Percentiles rank a stretch among this genome's conserved stretches.
phyloP scores from a whole-genome alignment of 2,113 vertebrate species.

The Lamprotornis superbus region DNA sequence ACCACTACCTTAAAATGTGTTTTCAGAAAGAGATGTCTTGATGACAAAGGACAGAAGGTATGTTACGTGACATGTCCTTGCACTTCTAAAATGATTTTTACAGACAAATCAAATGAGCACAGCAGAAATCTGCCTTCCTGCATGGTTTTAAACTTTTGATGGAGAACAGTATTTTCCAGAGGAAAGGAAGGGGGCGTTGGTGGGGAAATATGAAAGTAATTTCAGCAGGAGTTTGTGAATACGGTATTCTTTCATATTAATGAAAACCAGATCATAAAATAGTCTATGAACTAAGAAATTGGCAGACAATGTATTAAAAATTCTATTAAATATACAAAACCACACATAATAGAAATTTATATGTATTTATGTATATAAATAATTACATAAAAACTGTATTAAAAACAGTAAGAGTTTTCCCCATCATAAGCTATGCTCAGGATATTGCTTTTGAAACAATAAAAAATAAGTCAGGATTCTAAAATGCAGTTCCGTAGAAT shows the following conservation, averaged over 20 bases:
- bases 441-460: not conserved
- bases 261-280: not conserved
- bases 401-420: not conserved
- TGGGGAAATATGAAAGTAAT: not conserved
- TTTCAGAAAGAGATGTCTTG: not conserved
- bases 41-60: not conserved
- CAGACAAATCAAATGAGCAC: not conserved
- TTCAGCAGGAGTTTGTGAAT: not conserved
- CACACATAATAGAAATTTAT: not conserved
- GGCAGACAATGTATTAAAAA: not conserved
- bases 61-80: not conserved
- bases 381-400: not conserved
- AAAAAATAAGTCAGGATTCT: not conserved
- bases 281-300: not conserved
- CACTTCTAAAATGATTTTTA: not conserved
- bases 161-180: not conserved
- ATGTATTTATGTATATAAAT: not conserved
- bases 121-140: not conserved
- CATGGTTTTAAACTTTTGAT: not conserved
- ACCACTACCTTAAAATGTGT: not conserved
- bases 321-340: not conserved
- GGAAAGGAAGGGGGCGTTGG: not conserved
- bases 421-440: not conserved
- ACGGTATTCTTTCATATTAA: not conserved
- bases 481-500: not conserved